A percentile compares a stretch with the other conserved stretches of the same genome.
phyloP scores from a whole-genome alignment of 2,888 invertebrate genomes.

The Unio delphinus region DNA sequence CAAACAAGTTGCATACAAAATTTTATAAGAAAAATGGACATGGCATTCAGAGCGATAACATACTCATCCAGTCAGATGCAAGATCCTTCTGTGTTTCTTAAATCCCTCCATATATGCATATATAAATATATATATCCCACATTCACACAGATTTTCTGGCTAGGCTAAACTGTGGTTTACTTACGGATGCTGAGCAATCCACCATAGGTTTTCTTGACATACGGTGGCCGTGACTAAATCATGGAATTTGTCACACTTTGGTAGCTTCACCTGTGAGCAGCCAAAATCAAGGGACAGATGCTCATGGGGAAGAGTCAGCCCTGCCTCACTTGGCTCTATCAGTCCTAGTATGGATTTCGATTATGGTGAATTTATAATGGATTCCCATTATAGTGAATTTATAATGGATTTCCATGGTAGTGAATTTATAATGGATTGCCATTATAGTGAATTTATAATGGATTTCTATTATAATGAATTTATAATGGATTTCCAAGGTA shows the following conservation, averaged over 20 bases:
- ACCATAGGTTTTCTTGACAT: conserved; percentile 49
- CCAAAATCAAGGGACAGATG: conserved; percentile 47
- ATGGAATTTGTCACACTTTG: conserved; percentile 19
- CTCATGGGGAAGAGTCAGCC: conserved; percentile 55
- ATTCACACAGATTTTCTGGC: background rate
- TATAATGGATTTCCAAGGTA: no score
- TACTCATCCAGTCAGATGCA: background rate
- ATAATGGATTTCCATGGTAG: no score
- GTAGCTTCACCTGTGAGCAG: conserved; percentile 27
- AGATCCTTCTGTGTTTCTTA: background rate
- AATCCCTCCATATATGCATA: no score
- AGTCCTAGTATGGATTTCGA: conserved; percentile 34
- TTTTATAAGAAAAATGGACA: no score
- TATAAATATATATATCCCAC: no score
- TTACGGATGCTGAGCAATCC: conserved; percentile 61
- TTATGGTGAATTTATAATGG: no score
- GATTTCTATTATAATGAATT: no score
- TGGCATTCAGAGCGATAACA: no score
- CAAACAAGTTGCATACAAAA: no score
- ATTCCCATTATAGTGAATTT: no score
- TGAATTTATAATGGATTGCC: no score
- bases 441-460: no score
- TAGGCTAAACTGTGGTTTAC: conserved; percentile 5
- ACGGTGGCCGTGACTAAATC: conserved; percentile 31
- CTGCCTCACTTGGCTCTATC: conserved; percentile 43